Conservation (phyloP, 2,888 invertebrate genomes). For the Cartodere bifasciata region DNA sequence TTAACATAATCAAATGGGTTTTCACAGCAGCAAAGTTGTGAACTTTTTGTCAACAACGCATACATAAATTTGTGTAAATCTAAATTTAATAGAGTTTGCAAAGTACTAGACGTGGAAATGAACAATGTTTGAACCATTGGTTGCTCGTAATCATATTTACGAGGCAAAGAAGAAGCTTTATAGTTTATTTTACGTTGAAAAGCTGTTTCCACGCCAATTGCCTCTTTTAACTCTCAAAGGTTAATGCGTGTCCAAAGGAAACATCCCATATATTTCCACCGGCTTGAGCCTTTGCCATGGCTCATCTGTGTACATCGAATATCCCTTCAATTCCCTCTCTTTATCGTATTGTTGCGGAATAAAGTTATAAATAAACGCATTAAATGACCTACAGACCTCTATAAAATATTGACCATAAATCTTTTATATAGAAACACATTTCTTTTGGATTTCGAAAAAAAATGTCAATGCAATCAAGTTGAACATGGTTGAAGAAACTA, state of each 20-base stretch:
- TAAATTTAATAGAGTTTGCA: too few species aligned
- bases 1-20: too few species aligned
- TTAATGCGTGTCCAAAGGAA: slow-evolving; percentile 34
- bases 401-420: too few species aligned
- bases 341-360: not conserved
- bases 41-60: too few species aligned
- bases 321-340: not conserved
- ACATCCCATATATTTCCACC: slow-evolving; percentile 31
- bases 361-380: not conserved
- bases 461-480: too few species aligned
- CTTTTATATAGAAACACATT: too few species aligned
- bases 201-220: slow-evolving; percentile 31
- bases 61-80: too few species aligned
- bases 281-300: slow-evolving; percentile 29
- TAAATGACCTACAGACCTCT: too few species aligned
- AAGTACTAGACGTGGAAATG: too few species aligned
- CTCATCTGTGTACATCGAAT: slow-evolving; percentile 22
- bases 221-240: slow-evolving; percentile 32
- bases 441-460: too few species aligned
- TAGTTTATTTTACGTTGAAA: slow-evolving; percentile 31
- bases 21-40: too few species aligned
- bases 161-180: slow-evolving; percentile 30
- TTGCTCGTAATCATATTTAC: slow-evolving; percentile 31
- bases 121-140: slow-evolving; percentile 21
- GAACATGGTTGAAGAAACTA: too few species aligned